A percentile compares a stretch with the other conserved stretches of the same genome.
Evolutionary conservation across 1,140 invertebrate species (phyloP).

Genomic region (Zaprionus nigranus): DNA sequence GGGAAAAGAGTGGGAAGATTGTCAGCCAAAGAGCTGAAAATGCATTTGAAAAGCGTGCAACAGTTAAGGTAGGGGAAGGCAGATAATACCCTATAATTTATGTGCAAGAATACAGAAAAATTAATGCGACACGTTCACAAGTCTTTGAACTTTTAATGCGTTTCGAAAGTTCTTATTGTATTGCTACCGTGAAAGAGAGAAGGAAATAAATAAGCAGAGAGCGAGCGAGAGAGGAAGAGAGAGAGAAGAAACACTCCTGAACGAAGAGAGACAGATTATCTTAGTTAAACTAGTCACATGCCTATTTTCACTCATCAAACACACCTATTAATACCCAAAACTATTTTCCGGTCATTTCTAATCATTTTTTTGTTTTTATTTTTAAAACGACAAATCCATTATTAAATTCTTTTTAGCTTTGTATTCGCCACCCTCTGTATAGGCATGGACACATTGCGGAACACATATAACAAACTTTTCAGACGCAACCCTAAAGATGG

Average conservation of each 20-base stretch:
- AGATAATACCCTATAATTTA: conserved; percentile 60
- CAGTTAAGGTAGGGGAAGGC: neutral
- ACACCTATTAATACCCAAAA: neutral
- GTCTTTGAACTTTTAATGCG: conserved; percentile 55
- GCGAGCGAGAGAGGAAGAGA: too few species aligned
- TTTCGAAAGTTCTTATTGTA: conserved; percentile 57
- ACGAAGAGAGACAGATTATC: neutral
- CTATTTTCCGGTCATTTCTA: neutral
- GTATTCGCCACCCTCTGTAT: neutral
- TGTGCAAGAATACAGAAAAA: conserved; percentile 29
- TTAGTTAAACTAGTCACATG: neutral
- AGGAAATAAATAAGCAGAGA: neutral
- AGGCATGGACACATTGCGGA: conserved; percentile 29
- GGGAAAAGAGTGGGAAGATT: neutral
- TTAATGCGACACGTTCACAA: conserved; percentile 29
- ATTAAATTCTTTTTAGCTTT: neutral
- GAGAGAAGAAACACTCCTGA: neutral
- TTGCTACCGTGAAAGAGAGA: neutral
- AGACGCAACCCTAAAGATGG: neutral
- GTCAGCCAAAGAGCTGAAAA: conserved; percentile 7
- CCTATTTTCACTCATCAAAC: conserved; percentile 9
- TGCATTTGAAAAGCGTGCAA: conserved; percentile 12
- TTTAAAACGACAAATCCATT: neutral
- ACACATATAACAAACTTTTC: conserved; percentile 2
- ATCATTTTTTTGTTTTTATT: neutral